Evolutionary conservation across 2,888 invertebrate species (phyloP), one percentile per base, ranked within the genome.

Genomic region (Pristionchus mayeri): DNA sequence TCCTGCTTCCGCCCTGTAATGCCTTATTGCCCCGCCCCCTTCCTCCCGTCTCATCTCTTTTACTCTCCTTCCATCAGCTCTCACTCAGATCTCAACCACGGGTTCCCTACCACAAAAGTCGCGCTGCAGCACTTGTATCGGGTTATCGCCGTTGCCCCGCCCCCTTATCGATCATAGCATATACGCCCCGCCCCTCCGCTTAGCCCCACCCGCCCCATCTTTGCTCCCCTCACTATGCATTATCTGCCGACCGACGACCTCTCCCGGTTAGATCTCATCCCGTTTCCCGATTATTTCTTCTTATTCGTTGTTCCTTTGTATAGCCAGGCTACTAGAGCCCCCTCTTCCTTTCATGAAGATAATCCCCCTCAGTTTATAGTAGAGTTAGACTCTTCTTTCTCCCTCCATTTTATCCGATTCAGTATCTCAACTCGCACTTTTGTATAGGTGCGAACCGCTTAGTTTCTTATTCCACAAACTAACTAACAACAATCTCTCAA

Each of bases 31-130:
- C 40, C 40, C 40, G 40, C 2, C 40, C 40, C 71, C n/a, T 27
- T 34, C 18, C 24, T 44, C 37, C 40, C 18, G 21, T 24, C 24
- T 40, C 71, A 9, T 40, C 40, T n/a, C 40, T n/a, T n/a, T n/a
- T n/a, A n/a, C n/a, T n/a, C n/a, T n/a, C n/a, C 21, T 9, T 4
- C 11, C 40, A 40, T 40, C 71, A 24, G 40, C 71, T 44, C 71
- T 71, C 11, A 40, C 40, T 71, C 71, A 71, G 71, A 71, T 71
- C 71, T 71, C 71, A 24, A 40, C 71, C n/a, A 71, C 71, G 71
- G 71, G 71, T 71, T 71, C 44, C 71, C 71, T 24, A 71, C 57
- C 71, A 71, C 71, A 71, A 71, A 71, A 71, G 71, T 71, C 37
- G 71, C 71, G 37, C 71, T 71, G 40, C 7, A 40, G 71, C 71